These are phyloP conservation scores for Pipra filicauda DNA, from an alignment of 2,113 vertebrate genomes.

Conservation along the genomic window DNA sequence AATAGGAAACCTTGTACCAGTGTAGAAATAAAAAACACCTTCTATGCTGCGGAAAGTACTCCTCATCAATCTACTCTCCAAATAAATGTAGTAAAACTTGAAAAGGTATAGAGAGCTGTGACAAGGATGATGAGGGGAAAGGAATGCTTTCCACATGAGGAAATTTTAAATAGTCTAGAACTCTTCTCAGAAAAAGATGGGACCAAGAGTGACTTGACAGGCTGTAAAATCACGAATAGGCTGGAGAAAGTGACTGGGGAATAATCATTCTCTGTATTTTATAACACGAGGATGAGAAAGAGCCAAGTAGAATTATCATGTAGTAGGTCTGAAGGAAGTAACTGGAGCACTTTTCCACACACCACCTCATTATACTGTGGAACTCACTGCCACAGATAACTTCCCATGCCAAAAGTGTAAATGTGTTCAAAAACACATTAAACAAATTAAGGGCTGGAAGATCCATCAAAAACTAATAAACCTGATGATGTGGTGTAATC, in stretches of 20 bases:
- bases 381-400: neutral
- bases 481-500: neutral
- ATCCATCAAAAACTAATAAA: conserved; percentile 35
- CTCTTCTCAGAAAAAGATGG: neutral
- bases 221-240: neutral
- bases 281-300: neutral
- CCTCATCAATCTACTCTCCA: neutral
- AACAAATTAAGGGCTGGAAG: neutral
- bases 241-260: neutral
- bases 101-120: neutral
- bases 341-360: conserved; percentile 13
- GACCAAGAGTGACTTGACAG: neutral
- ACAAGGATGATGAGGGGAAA: neutral
- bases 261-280: conserved; percentile 8
- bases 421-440: conserved; percentile 12
- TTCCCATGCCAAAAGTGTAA: conserved; percentile 25
- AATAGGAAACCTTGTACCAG: neutral
- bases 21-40: neutral
- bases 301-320: neutral
- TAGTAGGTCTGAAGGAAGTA: neutral
- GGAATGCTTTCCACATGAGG: neutral
- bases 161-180: conserved; percentile 24
- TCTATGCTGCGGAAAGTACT: neutral
- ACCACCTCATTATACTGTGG: conserved; percentile 29
- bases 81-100: neutral